Evolutionary conservation across 2,113 vertebrate species (phyloP), one percentile per base, ranked within the genome.

Genomic region (Dicentrarchus labrax): DNA sequence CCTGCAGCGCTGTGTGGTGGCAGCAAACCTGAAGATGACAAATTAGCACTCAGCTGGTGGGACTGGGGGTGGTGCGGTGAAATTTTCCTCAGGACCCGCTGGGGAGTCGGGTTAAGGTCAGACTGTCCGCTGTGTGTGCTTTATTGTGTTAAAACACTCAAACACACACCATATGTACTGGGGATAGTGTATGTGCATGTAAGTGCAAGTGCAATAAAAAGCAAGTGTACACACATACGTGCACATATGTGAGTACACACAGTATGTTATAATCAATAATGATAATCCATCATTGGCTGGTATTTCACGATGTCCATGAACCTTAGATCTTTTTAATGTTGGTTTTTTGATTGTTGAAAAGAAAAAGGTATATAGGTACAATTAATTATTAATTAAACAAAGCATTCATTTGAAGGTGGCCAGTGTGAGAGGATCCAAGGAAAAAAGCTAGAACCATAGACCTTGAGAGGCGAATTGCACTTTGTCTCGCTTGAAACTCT

Each of bases 1-100:
- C 86, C 88, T 68, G 70, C 85, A 48, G 86, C 7, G 57, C 74
- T 24, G 65, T 84, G 80, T 83, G 82, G 62, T 82, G 61, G 66
- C 87, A 90, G 88, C 62, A 79, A 80, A 89, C 71, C 85, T 80
- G 81, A 73, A 8, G 76, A 71, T 89, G 87, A 93, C 80, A 93
- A 93, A 92, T 92, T 92, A 93, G 61, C 59, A 4, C 89, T 80
- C 82, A 88, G 89, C 78, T 74, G 89, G 83, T 45, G 82, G 85
- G 70, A 62, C 57, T 50, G 5, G 6, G 38, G 17, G 4, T 36
- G 57, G 41, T 50, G 39, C 10, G 16, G 51, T 11, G 73, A 80
- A 67, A 74, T 22, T 50, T 69, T 89, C 61, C 16, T 53, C n/a
- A 6, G 57, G 61, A 86, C 82, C 65, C 85, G 5, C 85, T n/a